A percentile compares a stretch with the other conserved stretches of the same genome.
phyloP scores from a whole-genome alignment of 2,797 vertebrate genomes.

The Halcyon chelicuti region DNA sequence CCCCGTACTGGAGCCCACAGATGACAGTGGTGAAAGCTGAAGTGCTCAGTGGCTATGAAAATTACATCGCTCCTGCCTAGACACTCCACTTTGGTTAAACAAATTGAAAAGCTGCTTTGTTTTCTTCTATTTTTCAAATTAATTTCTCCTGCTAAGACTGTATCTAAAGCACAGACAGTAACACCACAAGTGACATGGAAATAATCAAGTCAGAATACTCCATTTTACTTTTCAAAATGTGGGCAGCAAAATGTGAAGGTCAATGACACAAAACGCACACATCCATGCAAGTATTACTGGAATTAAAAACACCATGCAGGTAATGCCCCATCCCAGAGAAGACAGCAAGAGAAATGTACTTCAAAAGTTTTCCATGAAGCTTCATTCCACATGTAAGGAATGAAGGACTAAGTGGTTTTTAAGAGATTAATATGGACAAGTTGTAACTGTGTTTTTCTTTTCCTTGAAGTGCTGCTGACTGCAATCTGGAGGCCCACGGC shows the following conservation, averaged over 20 bases:
- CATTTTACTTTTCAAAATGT: not conserved
- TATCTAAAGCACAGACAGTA: not conserved
- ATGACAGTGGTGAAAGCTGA: not conserved
- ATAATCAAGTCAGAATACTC: not conserved
- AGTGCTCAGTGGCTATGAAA: not conserved
- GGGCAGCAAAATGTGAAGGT: not conserved
- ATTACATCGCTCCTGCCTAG: not conserved
- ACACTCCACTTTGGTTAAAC: not conserved
- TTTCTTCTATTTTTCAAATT: not conserved
- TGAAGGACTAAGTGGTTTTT: not conserved
- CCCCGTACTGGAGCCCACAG: not conserved
- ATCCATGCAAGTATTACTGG: not conserved
- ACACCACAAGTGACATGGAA: not conserved
- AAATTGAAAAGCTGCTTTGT: not conserved
- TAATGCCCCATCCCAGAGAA: not conserved
- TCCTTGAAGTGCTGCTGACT: not conserved
- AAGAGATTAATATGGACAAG: not conserved
- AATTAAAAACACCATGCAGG: rapidly evolving
- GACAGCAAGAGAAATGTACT: not conserved
- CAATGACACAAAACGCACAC: rapidly evolving
- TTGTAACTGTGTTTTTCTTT: not conserved
- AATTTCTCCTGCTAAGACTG: not conserved
- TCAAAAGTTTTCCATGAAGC: not conserved
- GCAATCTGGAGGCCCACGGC: rapidly evolving
- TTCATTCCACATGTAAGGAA: not conserved